These are phyloP conservation scores for Cyrtodaria siliqua DNA, from an alignment of 2,888 invertebrate genomes.

Conservation along the genomic window DNA sequence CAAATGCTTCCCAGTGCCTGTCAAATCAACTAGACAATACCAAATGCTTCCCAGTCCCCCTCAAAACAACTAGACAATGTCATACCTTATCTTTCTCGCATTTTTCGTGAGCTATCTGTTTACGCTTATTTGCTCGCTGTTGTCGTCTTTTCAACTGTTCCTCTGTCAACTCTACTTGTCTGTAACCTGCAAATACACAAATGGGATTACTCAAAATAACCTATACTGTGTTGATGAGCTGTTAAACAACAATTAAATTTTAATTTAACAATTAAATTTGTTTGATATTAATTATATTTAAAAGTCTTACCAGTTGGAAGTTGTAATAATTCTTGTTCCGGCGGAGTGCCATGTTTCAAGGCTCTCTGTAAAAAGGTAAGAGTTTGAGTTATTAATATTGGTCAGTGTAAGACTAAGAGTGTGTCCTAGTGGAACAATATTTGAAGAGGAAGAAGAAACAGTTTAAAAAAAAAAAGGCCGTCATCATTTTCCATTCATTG, in stretches of 20 bases:
- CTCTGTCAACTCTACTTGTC: conserved; percentile 93
- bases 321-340: conserved; percentile 90
- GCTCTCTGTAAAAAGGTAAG: conserved; percentile 88
- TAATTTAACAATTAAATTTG: neutral
- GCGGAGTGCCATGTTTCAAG: conserved; percentile 94
- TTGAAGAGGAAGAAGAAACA: too few relatives aligned
- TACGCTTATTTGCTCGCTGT: conserved; percentile 95
- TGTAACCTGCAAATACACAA: conserved; percentile 87
- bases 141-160: conserved; percentile 97
- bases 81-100: conserved; percentile 95
- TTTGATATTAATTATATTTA: neutral
- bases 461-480: too few relatives aligned
- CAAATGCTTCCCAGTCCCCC: too few relatives aligned
- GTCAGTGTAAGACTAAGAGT: too few relatives aligned
- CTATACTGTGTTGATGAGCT: too few relatives aligned
- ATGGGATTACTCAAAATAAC: neutral
- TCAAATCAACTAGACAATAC: too few relatives aligned
- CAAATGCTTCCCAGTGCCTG: too few relatives aligned
- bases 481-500: too few relatives aligned
- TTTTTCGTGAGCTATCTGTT: conserved; percentile 96
- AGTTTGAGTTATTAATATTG: neutral
- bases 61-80: too few relatives aligned
- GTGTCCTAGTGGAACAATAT: too few relatives aligned
- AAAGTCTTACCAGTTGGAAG: conserved; percentile 87
- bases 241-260: too few relatives aligned